phyloP scores from a whole-genome alignment of 2,888 invertebrate species.

The Tuta absoluta region DNA sequence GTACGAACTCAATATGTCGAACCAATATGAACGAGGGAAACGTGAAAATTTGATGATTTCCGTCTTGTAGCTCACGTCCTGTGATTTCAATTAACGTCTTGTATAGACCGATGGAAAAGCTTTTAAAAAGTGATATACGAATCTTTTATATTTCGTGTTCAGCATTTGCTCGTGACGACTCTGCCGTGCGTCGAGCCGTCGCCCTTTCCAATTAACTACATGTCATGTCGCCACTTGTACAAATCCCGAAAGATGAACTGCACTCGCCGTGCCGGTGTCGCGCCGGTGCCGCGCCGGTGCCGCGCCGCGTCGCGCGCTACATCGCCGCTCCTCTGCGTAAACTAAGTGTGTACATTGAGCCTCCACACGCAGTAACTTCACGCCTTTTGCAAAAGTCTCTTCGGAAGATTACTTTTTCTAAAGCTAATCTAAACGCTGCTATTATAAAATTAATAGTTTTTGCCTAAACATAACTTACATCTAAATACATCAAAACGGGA shows the following conservation, averaged over 20 bases:
- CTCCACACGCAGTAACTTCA: neutral
- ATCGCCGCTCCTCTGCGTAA: neutral
- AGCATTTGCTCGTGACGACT: conserved; percentile 30
- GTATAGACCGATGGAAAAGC: conserved; percentile 27
- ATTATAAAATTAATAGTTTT: no score
- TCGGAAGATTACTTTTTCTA: neutral
- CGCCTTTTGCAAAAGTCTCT: neutral
- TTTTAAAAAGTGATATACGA: conserved; percentile 27
- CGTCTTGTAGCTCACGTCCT: conserved; percentile 26
- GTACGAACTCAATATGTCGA: conserved; percentile 10
- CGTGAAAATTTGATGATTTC: conserved; percentile 28
- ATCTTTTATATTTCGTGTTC: conserved; percentile 29
- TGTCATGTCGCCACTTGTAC: conserved; percentile 52
- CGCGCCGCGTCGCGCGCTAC: neutral
- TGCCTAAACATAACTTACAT: no score
- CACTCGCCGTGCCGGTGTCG: neutral
- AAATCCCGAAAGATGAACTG: conserved; percentile 38
- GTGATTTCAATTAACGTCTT: conserved; percentile 46
- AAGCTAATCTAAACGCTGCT: neutral
- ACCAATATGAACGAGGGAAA: conserved; percentile 28
- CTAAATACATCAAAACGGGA: no score
- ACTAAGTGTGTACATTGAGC: neutral
- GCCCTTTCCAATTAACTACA: conserved; percentile 55
- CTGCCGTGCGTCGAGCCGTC: conserved; percentile 38
- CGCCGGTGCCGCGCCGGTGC: neutral